Evolutionary conservation across 2,888 invertebrate species (phyloP), one percentile per base, ranked within the genome.

Genomic region (Cosmia trapezina): DNA sequence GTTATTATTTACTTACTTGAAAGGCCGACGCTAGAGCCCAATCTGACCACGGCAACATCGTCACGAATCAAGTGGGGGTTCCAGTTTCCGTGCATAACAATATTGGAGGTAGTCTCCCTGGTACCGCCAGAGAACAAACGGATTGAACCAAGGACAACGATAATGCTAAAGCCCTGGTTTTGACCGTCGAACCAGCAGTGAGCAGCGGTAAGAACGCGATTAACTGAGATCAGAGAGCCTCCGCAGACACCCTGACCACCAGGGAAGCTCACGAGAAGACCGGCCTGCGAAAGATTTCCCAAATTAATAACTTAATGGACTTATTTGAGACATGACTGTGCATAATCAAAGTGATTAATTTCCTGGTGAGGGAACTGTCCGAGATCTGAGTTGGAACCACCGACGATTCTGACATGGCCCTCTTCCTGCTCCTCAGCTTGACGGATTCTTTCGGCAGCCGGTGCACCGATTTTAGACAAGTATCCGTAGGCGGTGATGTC

Each of bases 111-210:
- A 0, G 77, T 54, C 0, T 90, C 0, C 22, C 94, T 90, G n/a
- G 80, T 85, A 17, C 94, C 94, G 9, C 93, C 93, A 19, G 67
- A 73, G 86, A 91, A 93, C 22, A 93, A 73, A 0, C 78, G 22
- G 7, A 78, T 63, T 7, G 93, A 90, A 33, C 92, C 93, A 4
- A 93, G 89, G 0, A 93, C 89, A 1, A 93, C 91, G 1, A 87
- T 89, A 9, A 91, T 62, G 47, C 86, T 84, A 87, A 88, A 90
- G 1, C 84, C 93, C 68, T 90, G 91, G 80, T 90, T 83, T 0
- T 28, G 6, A 11, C 94, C 94, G 63, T 93, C 93, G 22, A 73
- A 89, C 93, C 94, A 94, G 81, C 94, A 94, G 78, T 93, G 94
- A 43, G 93, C 93, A 45, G 93, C 94, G 1, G 93, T 93, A n/a